phyloP scores from a whole-genome alignment of 2,113 vertebrate species.

The Hyperopisus bebe region DNA sequence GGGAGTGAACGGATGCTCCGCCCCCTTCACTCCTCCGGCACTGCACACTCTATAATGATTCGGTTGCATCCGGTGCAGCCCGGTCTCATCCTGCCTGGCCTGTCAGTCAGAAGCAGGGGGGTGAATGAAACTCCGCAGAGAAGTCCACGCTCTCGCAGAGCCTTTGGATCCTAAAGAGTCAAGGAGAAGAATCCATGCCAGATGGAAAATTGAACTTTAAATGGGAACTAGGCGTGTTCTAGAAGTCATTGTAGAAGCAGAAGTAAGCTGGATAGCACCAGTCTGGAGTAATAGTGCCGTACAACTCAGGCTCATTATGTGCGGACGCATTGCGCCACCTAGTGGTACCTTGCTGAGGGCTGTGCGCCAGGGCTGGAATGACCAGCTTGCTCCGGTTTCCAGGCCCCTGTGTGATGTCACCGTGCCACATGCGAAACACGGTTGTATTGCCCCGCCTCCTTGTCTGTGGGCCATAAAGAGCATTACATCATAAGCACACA shows the following conservation, averaged over 20 bases:
- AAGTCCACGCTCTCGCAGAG: not conserved
- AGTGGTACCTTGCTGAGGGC: not conserved
- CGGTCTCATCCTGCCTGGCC: constrained; percentile 12
- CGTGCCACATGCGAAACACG: not conserved
- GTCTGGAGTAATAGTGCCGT: not conserved
- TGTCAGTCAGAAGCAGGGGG: not conserved
- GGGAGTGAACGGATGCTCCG: not conserved
- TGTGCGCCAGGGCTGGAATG: not conserved
- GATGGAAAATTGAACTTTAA: too few relatives aligned
- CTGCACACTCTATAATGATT: constrained; percentile 5
- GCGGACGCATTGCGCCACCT: not conserved
- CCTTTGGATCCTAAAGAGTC: not conserved
- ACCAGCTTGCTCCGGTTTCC: not conserved
- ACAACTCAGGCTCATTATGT: not conserved
- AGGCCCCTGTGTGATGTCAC: not conserved
- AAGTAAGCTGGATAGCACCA: not conserved
- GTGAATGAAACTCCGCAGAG: constrained; percentile 22
- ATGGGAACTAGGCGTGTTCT: not conserved
- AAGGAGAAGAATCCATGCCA: not conserved
- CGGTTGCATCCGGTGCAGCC: constrained; percentile 29
- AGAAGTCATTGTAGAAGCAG: not conserved
- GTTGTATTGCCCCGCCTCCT: not conserved
- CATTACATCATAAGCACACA: constrained; percentile 7
- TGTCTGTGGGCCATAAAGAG: not conserved
- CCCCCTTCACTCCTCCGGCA: not conserved